Base-by-base conservation (phyloP, 2,797 vertebrate species). In the Xyrichtys novacula region DNA sequence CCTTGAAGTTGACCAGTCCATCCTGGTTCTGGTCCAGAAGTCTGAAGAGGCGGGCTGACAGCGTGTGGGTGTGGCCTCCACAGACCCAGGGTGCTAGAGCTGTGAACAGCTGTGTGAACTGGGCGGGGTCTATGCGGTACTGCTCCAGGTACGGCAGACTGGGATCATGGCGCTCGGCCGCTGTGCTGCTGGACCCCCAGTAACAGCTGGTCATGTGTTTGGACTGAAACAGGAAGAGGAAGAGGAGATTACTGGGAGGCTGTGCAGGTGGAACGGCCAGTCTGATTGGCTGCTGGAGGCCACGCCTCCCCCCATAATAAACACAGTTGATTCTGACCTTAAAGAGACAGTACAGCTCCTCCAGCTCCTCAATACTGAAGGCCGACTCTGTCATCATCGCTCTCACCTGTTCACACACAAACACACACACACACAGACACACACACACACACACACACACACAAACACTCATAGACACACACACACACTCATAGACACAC, bases 111-210 rank as follows among this genome's bases (percentile, higher is more conserved):
- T 97, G 96, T 40, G 57, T 81, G 83, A 99, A 98, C 91, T 98
- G 97, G 32, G 86, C 89, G 6, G 84, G 42, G 61, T 97, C 96
- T 0, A 99, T 97, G 42, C 97, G 96, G 72, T 99, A 99, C 91
- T 99, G 98, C 80, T 99, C 97, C 79, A 98, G 92, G 75, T 99
- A 99, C 0, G 98, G 97, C 84, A 99, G 94, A 79, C 96, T 97
- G 68, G 97, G 97, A 75, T 98, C 96, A 0, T 98, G 97, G 0
- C 93, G 95, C 57, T 94, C 89, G 0, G 95, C 93, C 0, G 95
- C 89, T 0, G 91, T 90, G 28, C 80, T 92, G 77, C 92, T 94
- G 17, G 91, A 90, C 1, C 97, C 97, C 98, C 98, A 99, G 83
- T 99, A 99, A 83, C 97, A 98, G 80, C 95, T 97, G 32, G 94